Evolutionary conservation across 1,140 invertebrate species (phyloP), one percentile per base, ranked within the genome.

Genomic region (Trachymyrmex cornetzi): DNA sequence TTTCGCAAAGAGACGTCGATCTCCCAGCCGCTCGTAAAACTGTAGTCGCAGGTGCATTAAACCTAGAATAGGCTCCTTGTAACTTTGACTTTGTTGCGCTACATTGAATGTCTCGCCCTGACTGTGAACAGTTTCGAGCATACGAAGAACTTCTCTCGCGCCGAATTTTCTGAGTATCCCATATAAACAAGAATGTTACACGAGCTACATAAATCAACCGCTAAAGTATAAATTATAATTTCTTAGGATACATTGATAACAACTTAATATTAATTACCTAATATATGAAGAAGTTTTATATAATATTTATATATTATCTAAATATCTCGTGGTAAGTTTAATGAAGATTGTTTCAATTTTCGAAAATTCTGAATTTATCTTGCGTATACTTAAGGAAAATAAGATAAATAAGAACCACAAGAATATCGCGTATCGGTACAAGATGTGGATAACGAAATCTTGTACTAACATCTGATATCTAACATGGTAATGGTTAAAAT

Each of bases 1-100:
- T 94, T 93, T 94, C 90, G 93, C 91, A 89, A 69, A 87, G 69
- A 89, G 87, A 87, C 89, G 72, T 90, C 89, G 87, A 91, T 90
- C 90, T 91, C 89, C 80, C 87, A 48, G 87, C 87, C 74, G 69
- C 72, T 91, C 90, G 89, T 91, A 91, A 91, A 91, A 82, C 53
- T 85, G 87, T 87, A 85, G 85, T 89, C 88, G 86, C 84, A 88
- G 81, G 86, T 91, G 87, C 90, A 87, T 90, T 90, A 90, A 91
- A 90, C 69, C 87, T 79, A 61, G 79, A 91, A 90, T 90, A 91
- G 87, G 90, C 85, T 90, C 84, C 69, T 77, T 38, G 22, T 48
- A 61, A 34, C 66, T 59, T 82, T 81, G 55, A 55, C 75, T 64
- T 44, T 57, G 50, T 55, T 34, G 30, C 57, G 48, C 48, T 61